phyloP scores from a whole-genome alignment of 2,113 vertebrate species.

The Numenius arquata region DNA sequence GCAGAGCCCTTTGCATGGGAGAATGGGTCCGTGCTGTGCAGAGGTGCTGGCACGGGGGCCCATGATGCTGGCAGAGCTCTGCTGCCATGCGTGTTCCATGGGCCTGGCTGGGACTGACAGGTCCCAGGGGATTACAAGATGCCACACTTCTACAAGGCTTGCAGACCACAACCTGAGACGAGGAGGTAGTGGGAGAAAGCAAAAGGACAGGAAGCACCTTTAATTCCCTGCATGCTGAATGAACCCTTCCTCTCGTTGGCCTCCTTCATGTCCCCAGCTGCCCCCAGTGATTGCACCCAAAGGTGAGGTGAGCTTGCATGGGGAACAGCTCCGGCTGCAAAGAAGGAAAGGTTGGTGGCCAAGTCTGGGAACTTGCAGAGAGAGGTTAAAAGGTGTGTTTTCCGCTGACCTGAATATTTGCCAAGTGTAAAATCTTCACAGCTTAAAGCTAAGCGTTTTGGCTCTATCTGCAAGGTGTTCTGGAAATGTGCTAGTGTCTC shows the following conservation, averaged over 20 bases:
- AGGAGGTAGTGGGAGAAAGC: background rate
- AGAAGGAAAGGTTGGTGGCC: background rate
- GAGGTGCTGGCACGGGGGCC: background rate
- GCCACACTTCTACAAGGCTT: background rate
- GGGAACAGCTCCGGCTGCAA: background rate
- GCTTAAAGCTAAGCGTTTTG: background rate
- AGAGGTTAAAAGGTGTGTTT: background rate
- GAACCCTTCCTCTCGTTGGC: background rate
- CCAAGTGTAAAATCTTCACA: background rate
- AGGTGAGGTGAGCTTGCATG: background rate
- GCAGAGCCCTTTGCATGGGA: background rate
- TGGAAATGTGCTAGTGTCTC: accelerated
- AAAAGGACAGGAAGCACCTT: background rate
- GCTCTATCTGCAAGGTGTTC: background rate
- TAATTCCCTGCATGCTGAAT: background rate
- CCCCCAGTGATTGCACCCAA: accelerated
- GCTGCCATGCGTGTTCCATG: accelerated
- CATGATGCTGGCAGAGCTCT: background rate
- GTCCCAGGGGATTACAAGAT: background rate
- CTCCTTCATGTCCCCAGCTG: accelerated
- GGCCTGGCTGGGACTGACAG: background rate
- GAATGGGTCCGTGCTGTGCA: accelerated
- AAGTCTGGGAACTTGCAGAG: background rate
- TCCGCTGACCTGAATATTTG: background rate
- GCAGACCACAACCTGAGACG: accelerated